Evolutionary conservation across 2,888 invertebrate species (phyloP).

Genomic region (Tanaodytes sp.): DNA sequence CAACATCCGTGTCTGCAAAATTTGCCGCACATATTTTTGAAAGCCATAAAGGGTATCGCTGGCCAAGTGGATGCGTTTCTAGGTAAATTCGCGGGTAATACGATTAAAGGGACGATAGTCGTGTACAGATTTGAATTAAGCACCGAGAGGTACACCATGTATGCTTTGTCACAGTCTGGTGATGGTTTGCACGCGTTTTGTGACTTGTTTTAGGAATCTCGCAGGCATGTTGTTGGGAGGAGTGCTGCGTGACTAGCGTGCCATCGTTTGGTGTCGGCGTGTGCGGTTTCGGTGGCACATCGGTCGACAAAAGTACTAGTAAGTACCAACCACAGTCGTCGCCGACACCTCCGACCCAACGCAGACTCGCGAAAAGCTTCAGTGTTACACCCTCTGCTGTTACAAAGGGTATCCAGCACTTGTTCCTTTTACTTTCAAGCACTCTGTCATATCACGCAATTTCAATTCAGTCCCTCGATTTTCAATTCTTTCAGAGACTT

Average conservation of each 20-base stretch:
- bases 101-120: too few relatives aligned
- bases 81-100: slow-evolving; percentile 77
- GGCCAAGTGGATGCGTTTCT: slow-evolving; percentile 96
- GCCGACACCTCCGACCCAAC: slow-evolving; percentile 88
- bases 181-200: slow-evolving; percentile 64
- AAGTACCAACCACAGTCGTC: slow-evolving; percentile 77
- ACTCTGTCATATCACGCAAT: slow-evolving; percentile 1
- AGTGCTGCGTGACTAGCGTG: slow-evolving; percentile 68
- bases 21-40: slow-evolving; percentile 91
- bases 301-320: slow-evolving; percentile 65
- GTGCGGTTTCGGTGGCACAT: slow-evolving; percentile 65
- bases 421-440: slow-evolving; percentile 20
- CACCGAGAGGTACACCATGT: slow-evolving; percentile 7
- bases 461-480: too few relatives aligned
- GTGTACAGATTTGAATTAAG: too few relatives aligned
- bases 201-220: slow-evolving; percentile 69
- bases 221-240: slow-evolving; percentile 73
- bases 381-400: slow-evolving; percentile 85
- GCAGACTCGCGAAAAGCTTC: slow-evolving; percentile 93
- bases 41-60: slow-evolving; percentile 94
- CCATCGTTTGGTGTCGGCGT: slow-evolving; percentile 61
- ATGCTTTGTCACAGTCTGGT: slow-evolving; percentile 55
- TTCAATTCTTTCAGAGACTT: too few relatives aligned
- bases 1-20: slow-evolving; percentile 90
- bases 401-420: slow-evolving; percentile 76